Evolutionary conservation across 2,113 vertebrate species (phyloP).

Genomic region (Dasypus novemcinctus): DNA sequence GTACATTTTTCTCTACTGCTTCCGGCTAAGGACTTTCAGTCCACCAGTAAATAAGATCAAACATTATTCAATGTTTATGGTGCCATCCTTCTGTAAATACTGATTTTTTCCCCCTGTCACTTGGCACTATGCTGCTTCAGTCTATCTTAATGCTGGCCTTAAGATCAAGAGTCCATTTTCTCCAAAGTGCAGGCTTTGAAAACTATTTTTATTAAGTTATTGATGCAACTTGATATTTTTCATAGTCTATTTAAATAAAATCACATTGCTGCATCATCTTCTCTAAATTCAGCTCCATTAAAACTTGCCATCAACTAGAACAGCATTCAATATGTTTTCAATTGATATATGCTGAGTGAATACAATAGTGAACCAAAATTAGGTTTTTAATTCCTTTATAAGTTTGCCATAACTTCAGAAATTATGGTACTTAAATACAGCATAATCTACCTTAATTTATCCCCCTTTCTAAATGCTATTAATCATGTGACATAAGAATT

Average conservation of each 20-base stretch:
- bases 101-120: conserved; percentile 71
- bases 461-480: background rate
- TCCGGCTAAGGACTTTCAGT: conserved; percentile 78
- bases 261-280: conserved; percentile 85
- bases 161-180: conserved; percentile 86
- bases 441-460: background rate
- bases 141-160: conserved; percentile 97
- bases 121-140: conserved; percentile 82
- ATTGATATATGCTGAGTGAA: background rate
- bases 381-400: background rate
- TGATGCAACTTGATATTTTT: too few species aligned
- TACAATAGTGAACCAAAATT: background rate
- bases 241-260: conserved; percentile 89
- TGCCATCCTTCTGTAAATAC: conserved; percentile 82
- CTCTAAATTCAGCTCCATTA: conserved; percentile 84
- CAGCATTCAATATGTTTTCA: background rate
- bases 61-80: conserved; percentile 71
- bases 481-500: background rate
- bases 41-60: conserved; percentile 77
- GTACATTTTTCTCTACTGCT: conserved; percentile 76
- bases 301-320: conserved; percentile 79
- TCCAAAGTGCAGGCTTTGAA: conserved; percentile 82
- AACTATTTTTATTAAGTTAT: too few species aligned
- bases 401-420: background rate
- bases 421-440: background rate